Evolutionary conservation across 53 echinoderm and acorn worm species (phyloP), one percentile per base, ranked within the genome.

Genomic region (Zoroaster sp.): DNA sequence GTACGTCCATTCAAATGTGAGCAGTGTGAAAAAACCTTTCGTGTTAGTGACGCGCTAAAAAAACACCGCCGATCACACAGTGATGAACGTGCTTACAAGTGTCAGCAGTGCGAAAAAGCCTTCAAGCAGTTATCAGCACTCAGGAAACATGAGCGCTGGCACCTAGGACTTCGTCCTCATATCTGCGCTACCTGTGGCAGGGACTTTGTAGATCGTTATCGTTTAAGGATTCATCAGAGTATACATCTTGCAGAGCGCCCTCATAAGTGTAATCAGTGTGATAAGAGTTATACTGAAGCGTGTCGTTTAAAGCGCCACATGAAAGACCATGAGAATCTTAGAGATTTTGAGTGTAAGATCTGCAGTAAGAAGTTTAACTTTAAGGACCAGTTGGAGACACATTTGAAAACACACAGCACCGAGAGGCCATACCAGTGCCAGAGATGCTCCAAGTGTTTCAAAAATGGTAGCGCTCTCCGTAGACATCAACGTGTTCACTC

Each of bases 21-120:
- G 46, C 83, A 90, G 28, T 93, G 94, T 46, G 91, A 89, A 43
- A 91, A 93, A 88, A 78, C 88, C 55, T 91, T 92, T 35, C 80
- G 92, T 12, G 85, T 85, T n/a, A 85, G 85, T 5, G 85, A 85
- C 37, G 85, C 85, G 14, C 51, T 85, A 18, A 85, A 85, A 25
- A 86, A 92, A 37, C 94, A 94, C 82, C 85, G 92, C 41, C 87
- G 94, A 28, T 87, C 75, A 5, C 94, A 94, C 69, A 89, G 92
- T 11, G 94, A 92, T 14, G 94, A 94, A 25, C 89, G 92, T 5
- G 92, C 94, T 10, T 94, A 89, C 89, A 86, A 89, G 39, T 94
- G 94, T 69, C 92, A 92, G 31, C 87, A 94, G 74, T 94, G 94
- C 35, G 92, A 89, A 30, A 86, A 89, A 53, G 89, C 92, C 39